Evolutionary conservation across 2,888 invertebrate species (phyloP).

Genomic region (Ametastegia equiseti): DNA sequence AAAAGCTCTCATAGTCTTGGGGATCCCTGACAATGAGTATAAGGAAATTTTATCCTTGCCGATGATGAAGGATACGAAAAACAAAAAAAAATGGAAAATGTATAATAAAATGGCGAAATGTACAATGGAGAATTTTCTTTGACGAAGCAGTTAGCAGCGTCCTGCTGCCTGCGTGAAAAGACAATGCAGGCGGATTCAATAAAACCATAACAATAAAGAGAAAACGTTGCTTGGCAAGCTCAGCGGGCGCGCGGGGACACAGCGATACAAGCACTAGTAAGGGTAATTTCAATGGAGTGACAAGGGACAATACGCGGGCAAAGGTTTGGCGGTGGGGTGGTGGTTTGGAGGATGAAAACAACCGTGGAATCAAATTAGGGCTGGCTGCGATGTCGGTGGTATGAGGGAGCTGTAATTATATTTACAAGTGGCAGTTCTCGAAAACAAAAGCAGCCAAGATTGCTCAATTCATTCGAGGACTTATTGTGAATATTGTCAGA

Average conservation of each 20-base stretch:
- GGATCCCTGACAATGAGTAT: neutral
- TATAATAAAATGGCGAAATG: slow-evolving; percentile 27
- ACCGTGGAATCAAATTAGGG: slow-evolving; percentile 75
- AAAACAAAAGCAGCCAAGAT: slow-evolving; percentile 73
- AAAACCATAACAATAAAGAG: slow-evolving; percentile 75
- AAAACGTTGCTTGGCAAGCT: slow-evolving; percentile 59
- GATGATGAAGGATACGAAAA: neutral
- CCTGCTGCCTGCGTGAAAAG: slow-evolving; percentile 62
- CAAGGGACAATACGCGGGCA: slow-evolving; percentile 73
- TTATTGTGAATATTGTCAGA: slow-evolving; percentile 59
- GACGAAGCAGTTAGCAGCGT: slow-evolving; percentile 60
- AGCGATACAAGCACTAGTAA: slow-evolving; percentile 52
- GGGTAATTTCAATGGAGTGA: slow-evolving; percentile 76
- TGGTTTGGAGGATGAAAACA: slow-evolving; percentile 69
- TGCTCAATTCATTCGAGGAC: slow-evolving; percentile 73
- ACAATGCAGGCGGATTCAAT: slow-evolving; percentile 74
- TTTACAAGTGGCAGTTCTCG: slow-evolving; percentile 74
- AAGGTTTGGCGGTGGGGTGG: slow-evolving; percentile 58
- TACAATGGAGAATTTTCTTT: slow-evolving; percentile 64
- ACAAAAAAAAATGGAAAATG: slow-evolving; percentile 41
- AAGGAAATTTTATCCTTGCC: neutral
- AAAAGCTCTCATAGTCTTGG: neutral
- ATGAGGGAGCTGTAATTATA: slow-evolving; percentile 70
- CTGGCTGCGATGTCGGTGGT: slow-evolving; percentile 53
- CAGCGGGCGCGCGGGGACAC: slow-evolving; percentile 49